phyloP scores from a whole-genome alignment of 92 coral and sea anemone genomes.

The Metridium senile region DNA sequence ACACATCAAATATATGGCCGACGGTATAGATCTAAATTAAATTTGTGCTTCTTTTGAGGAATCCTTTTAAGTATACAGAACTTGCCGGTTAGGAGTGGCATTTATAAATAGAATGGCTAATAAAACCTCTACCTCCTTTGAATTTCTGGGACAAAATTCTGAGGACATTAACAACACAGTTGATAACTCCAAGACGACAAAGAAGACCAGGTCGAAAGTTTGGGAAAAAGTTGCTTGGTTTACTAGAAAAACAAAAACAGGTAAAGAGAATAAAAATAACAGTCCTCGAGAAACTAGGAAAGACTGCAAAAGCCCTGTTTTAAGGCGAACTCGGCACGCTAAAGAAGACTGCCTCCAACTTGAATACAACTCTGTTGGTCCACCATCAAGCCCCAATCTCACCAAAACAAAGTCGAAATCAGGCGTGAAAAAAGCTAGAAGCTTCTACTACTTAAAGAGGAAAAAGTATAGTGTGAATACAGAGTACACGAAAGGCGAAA shows the following conservation, averaged over 20 bases:
- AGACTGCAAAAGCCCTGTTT: slow-evolving; percentile 12
- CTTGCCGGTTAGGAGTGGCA: background rate
- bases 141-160: background rate
- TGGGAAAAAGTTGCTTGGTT: slow-evolving; percentile 98
- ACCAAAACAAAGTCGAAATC: slow-evolving; percentile 41
- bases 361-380: background rate
- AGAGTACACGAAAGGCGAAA: slow-evolving; percentile 30
- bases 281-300: slow-evolving; percentile 33
- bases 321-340: background rate
- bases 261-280: slow-evolving; percentile 52
- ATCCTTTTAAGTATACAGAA: too few relatives aligned
- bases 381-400: background rate
- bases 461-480: slow-evolving; percentile 45
- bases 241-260: slow-evolving; percentile 69
- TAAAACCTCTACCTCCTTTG: background rate
- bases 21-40: too few relatives aligned
- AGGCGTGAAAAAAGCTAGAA: slow-evolving; percentile 56
- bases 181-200: background rate
- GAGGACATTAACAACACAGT: background rate
- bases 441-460: slow-evolving; percentile 67
- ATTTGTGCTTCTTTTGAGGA: too few relatives aligned
- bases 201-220: slow-evolving; percentile 77
- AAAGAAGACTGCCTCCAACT: background rate
- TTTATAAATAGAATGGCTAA: background rate
- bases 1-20: too few relatives aligned